Evolutionary conservation across 2,888 invertebrate species (phyloP), one percentile per base, ranked within the genome.

Genomic region (Phragmatobia fuliginosa): DNA sequence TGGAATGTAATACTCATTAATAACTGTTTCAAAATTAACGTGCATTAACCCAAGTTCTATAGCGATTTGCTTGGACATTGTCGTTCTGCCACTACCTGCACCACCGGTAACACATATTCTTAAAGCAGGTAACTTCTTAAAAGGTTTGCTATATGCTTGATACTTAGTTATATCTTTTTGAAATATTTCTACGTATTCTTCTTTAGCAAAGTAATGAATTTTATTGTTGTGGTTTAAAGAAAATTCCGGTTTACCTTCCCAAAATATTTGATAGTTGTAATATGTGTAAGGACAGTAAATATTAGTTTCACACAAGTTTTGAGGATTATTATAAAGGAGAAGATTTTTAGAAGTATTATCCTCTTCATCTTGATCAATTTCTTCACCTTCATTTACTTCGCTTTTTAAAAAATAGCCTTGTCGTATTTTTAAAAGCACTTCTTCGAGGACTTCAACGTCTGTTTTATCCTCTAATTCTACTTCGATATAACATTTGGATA

Each of bases 241-340:
- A 79, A 93, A 95, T 69, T 96, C 94, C 60, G 94, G 88, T 85
- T 96, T 96, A n/a, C 97, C 97, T 87, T 94, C 95, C 96, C 96
- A 96, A 31, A 97, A 84, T 16, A 96, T 90, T 59, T 93, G 91
- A 77, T 96, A 84, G 58, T 96, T 90, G 68, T 90, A 88, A 81
- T 94, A 95, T n/a, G 96, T 91, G 45, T 97, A 94, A 0, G 97
- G 97, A 82, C 97, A 97, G 81, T 95, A 97, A 78, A 92, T 81
- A 74, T 90, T 91, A 2, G 96, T 96, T 84, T 96, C 96, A n/a
- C 97, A 96, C 68, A 96, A 92, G 71, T 90, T 90, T 66, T 92
- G 85, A 58, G 87, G 70, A 66, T 90, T 85, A 76, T 93, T 94
- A 73, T 85, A 86, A 4, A 77, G 86, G 31, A 90, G 72, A 36